Conservation (phyloP, 2,113 vertebrate species). For the Rana temporaria region DNA sequence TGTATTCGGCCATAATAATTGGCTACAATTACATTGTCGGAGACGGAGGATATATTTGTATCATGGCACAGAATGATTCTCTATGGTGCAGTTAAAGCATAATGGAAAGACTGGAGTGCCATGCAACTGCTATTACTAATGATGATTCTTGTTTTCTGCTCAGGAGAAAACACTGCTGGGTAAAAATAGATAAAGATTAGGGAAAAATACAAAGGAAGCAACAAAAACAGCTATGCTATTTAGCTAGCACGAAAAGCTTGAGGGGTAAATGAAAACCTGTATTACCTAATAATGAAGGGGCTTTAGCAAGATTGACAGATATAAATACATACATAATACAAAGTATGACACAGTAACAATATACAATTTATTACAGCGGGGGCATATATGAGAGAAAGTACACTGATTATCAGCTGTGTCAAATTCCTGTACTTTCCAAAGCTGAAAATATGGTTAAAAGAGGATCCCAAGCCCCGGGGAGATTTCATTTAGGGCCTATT, state of each 20-base stretch:
- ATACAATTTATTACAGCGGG: no score
- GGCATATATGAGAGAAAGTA: no score
- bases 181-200: slow-evolving; percentile 13
- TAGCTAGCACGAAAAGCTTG: not conserved
- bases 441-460: no score
- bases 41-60: slow-evolving; percentile 15
- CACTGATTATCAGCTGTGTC: no score
- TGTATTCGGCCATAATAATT: not conserved
- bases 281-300: not conserved
- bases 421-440: no score
- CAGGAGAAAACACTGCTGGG: not conserved
- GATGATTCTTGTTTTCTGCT: slow-evolving; percentile 8
- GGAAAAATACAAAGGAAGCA: not conserved
- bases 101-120: slow-evolving; percentile 5
- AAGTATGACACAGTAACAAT: no score
- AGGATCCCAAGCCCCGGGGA: no score
- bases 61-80: not conserved
- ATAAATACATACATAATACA: no score
- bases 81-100: not conserved
- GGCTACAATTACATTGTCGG: not conserved
- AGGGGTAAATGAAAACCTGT: not conserved
- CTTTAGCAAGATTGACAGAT: not conserved
- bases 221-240: not conserved
- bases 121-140: slow-evolving; percentile 11
- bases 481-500: no score